Conservation (phyloP, 2,888 invertebrate species). For the Dendrolimus houi region DNA sequence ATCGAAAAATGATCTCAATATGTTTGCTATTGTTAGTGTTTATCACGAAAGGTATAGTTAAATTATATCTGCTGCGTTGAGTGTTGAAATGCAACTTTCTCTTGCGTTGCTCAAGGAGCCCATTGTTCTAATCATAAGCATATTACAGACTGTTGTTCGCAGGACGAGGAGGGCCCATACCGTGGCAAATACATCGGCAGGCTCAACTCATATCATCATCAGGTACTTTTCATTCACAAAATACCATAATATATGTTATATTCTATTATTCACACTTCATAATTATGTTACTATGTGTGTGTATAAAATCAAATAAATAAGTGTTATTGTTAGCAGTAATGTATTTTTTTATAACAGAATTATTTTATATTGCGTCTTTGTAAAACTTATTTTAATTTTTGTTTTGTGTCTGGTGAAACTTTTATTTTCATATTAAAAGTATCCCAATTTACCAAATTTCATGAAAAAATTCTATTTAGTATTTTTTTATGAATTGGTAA, state of each 20-base stretch:
- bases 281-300: too few relatives aligned
- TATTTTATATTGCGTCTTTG: too few relatives aligned
- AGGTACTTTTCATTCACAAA: constrained; percentile 38
- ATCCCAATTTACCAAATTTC: too few relatives aligned
- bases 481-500: too few relatives aligned
- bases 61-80: constrained; percentile 4
- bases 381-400: too few relatives aligned
- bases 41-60: constrained; percentile 34
- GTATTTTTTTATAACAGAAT: too few relatives aligned
- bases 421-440: too few relatives aligned
- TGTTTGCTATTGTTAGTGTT: constrained; percentile 36
- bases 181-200: constrained; percentile 88
- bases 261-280: too few relatives aligned
- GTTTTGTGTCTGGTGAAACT: too few relatives aligned
- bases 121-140: constrained; percentile 10
- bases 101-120: constrained; percentile 16
- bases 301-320: too few relatives aligned
- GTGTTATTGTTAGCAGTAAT: too few relatives aligned
- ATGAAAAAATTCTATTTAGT: too few relatives aligned
- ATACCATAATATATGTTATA: neutral
- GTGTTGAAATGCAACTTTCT: constrained; percentile 36
- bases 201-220: constrained; percentile 93
- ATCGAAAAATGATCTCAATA: constrained; percentile 37
- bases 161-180: constrained; percentile 84
- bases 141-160: constrained; percentile 53